phyloP scores from a whole-genome alignment of 1,140 invertebrate genomes.

The Drosophila guanche region DNA sequence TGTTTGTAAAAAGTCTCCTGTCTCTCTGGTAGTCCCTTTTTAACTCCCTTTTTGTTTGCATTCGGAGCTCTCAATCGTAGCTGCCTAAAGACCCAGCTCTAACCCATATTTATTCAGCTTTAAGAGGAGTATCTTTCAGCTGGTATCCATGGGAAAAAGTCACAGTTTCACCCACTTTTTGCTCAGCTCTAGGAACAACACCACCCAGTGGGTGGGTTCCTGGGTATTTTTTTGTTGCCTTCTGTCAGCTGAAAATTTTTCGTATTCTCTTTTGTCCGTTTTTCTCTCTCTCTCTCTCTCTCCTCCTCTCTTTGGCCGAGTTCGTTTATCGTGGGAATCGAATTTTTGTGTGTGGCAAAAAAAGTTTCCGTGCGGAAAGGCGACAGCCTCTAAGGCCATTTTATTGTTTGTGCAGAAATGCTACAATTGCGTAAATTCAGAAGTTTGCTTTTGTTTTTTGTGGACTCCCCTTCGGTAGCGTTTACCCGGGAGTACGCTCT shows the following conservation, averaged over 20 bases:
- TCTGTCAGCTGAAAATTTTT: slow-evolving; percentile 35
- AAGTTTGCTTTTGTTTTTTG: slow-evolving; percentile 64
- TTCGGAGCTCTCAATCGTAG: no score
- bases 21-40: no score
- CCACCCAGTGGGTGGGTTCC: not conserved
- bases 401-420: slow-evolving; percentile 67
- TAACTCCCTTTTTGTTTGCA: no score
- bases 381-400: slow-evolving; percentile 67
- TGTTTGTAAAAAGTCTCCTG: no score
- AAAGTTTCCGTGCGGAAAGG: slow-evolving; percentile 50
- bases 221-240: slow-evolving; percentile 27
- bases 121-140: not conserved
- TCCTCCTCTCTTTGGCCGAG: not conserved
- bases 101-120: no score
- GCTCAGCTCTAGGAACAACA: slow-evolving; percentile 29
- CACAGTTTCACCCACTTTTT: slow-evolving; percentile 32
- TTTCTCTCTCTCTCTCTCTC: slow-evolving; percentile 3
- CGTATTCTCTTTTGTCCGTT: slow-evolving; percentile 7
- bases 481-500: slow-evolving; percentile 69
- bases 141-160: not conserved
- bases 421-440: slow-evolving; percentile 72
- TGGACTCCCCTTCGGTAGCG: slow-evolving; percentile 11
- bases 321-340: slow-evolving; percentile 68
- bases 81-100: no score
- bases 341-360: slow-evolving; percentile 65